These are phyloP conservation scores for Callimorpha dominula DNA, from an alignment of 2,888 invertebrate species.

Conservation along the genomic window DNA sequence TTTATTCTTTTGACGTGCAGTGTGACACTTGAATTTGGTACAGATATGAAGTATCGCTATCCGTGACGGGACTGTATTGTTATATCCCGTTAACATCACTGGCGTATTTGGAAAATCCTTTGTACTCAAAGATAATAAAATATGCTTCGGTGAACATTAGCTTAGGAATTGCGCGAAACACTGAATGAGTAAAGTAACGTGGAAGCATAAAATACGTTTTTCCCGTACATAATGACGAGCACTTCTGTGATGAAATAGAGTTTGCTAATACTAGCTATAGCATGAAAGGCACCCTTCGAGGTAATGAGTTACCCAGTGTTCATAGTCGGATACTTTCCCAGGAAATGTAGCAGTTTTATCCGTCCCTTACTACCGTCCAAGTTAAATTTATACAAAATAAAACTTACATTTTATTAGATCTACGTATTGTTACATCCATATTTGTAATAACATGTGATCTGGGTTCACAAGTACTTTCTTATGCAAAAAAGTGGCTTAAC, in stretches of 20 bases:
- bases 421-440: not conserved
- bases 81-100: conserved; percentile 43
- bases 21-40: conserved; percentile 50
- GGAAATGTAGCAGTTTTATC: conserved; percentile 15
- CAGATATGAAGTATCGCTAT: conserved; percentile 54
- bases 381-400: not conserved
- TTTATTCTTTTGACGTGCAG: conserved; percentile 53
- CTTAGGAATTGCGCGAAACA: conserved; percentile 36
- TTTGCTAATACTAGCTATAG: conserved; percentile 26
- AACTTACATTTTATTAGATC: not conserved
- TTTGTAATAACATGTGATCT: too few relatives aligned
- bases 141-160: conserved; percentile 36
- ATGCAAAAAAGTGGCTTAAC: too few relatives aligned
- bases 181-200: conserved; percentile 28
- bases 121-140: conserved; percentile 47
- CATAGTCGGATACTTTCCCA: conserved; percentile 13
- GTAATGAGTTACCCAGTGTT: conserved; percentile 37
- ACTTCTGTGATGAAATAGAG: conserved; percentile 39
- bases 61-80: conserved; percentile 53
- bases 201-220: conserved; percentile 22
- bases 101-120: conserved; percentile 47
- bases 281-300: conserved; percentile 27
- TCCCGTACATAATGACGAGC: conserved; percentile 17
- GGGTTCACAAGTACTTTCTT: too few relatives aligned
- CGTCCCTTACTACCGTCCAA: not conserved